Evolutionary conservation across 2,113 vertebrate genomes (phyloP).

Genomic region (Phrynosoma blainvillii): DNA sequence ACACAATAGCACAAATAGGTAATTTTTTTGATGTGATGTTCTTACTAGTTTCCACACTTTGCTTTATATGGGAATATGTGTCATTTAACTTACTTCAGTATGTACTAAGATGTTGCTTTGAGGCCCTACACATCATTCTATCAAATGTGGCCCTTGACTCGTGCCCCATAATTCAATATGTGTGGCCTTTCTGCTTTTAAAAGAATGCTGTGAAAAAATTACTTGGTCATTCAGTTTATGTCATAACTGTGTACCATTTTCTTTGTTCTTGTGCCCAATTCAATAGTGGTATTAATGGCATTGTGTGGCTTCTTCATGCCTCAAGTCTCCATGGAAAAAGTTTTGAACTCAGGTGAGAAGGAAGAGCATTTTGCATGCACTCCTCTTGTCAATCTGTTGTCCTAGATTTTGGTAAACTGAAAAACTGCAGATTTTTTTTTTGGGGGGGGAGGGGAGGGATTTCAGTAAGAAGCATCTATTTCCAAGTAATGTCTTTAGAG

Average conservation of each 20-base stretch:
- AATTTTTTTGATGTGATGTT: not conserved
- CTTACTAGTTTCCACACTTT: not conserved
- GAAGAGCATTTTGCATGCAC: not conserved
- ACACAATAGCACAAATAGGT: not conserved
- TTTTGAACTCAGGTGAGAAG: not conserved
- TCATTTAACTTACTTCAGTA: not conserved
- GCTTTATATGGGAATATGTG: not conserved
- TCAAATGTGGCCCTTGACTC: not conserved
- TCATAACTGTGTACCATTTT: conserved; percentile 30
- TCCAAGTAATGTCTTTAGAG: not conserved
- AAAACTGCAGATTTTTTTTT: not conserved
- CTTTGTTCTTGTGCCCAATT: conserved; percentile 37
- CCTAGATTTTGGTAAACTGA: not conserved
- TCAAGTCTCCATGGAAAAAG: too few relatives aligned
- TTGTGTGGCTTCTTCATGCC: conserved; percentile 16
- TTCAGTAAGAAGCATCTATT: not conserved
- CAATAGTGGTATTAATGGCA: conserved; percentile 41
- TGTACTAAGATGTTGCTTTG: not conserved
- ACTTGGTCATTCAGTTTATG: conserved; percentile 49
- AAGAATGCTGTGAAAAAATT: conserved; percentile 32
- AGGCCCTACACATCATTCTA: not conserved
- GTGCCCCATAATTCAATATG: not conserved
- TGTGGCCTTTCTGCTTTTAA: not conserved
- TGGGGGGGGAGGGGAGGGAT: too few relatives aligned
- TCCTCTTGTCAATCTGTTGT: not conserved